Conservation (phyloP, 2,888 invertebrate species). For the Iselma pallidipennis region DNA sequence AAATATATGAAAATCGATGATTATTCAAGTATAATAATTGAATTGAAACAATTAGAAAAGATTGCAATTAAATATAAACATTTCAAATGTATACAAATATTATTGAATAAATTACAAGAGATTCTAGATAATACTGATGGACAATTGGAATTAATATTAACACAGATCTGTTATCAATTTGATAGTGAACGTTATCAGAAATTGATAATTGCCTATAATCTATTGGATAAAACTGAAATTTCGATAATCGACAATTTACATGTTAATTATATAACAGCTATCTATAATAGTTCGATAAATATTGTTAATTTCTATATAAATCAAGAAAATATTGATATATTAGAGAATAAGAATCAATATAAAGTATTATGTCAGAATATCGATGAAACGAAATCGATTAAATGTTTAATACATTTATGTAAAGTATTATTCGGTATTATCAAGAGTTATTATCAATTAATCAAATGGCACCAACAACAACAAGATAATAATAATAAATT, state of each 20-base stretch:
- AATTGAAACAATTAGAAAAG: conserved; percentile 84
- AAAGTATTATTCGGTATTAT: conserved; percentile 84
- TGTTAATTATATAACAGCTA: conserved; percentile 92
- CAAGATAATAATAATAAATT: conserved; percentile 60
- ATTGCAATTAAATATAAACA: conserved; percentile 84
- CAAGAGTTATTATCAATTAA: conserved; percentile 75
- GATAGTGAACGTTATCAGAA: conserved; percentile 79
- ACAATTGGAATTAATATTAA: conserved; percentile 83
- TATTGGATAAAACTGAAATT: conserved; percentile 88
- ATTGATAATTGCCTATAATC: conserved; percentile 82
- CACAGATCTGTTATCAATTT: conserved; percentile 74
- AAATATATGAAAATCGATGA: conserved; percentile 82
- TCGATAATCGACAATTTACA: conserved; percentile 90
- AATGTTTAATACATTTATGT: conserved; percentile 85
- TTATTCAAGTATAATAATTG: conserved; percentile 87
- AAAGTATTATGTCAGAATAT: conserved; percentile 77
- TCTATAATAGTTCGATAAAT: conserved; percentile 76
- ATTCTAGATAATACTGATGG: conserved; percentile 90
- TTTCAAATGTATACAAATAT: conserved; percentile 88
- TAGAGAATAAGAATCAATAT: conserved; percentile 63
- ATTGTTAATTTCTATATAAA: conserved; percentile 59
- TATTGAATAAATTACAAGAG: conserved; percentile 86
- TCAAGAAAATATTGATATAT: background rate
- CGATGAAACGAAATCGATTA: conserved; percentile 64
- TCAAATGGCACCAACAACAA: conserved; percentile 72